Conservation (phyloP, 2,888 invertebrate species). For the Sarcophaga rosellei region DNA sequence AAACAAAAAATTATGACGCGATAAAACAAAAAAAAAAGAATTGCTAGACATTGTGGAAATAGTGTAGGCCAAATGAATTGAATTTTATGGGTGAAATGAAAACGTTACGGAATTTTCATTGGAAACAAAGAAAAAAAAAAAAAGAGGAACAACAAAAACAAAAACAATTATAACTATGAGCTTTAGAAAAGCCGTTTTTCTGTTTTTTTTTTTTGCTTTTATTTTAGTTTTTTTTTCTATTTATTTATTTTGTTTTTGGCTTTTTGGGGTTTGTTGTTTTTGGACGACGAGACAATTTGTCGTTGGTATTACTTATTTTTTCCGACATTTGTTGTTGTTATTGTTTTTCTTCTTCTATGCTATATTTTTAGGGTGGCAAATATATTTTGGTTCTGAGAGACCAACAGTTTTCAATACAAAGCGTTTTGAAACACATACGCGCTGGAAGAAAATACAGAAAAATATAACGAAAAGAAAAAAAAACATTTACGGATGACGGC, state of each 20-base stretch:
- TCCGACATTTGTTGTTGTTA: neutral
- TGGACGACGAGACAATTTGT: slow-evolving; percentile 56
- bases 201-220: neutral
- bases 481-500: slow-evolving; percentile 46
- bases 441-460: slow-evolving; percentile 18
- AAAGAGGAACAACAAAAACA: neutral
- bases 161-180: slow-evolving; percentile 5
- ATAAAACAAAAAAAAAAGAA: neutral
- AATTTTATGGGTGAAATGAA: slow-evolving; percentile 32
- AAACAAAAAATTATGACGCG: neutral
- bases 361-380: slow-evolving; percentile 54
- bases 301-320: slow-evolving; percentile 14
- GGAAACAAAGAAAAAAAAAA: slow-evolving; percentile 32
- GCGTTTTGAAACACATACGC: slow-evolving; percentile 60
- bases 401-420: slow-evolving; percentile 58
- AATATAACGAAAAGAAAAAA: neutral
- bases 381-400: slow-evolving; percentile 23
- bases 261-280: slow-evolving; percentile 49
- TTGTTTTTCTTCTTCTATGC: neutral
- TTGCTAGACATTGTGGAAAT: neutral
- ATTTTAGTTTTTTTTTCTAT: neutral
- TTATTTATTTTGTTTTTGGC: slow-evolving; percentile 19
- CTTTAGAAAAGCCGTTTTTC: slow-evolving; percentile 25
- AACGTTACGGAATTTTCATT: slow-evolving; percentile 42
- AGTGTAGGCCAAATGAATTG: slow-evolving; percentile 34